phyloP scores from a whole-genome alignment of 2,797 vertebrate genomes.

The Lithobates sylvaticus region DNA sequence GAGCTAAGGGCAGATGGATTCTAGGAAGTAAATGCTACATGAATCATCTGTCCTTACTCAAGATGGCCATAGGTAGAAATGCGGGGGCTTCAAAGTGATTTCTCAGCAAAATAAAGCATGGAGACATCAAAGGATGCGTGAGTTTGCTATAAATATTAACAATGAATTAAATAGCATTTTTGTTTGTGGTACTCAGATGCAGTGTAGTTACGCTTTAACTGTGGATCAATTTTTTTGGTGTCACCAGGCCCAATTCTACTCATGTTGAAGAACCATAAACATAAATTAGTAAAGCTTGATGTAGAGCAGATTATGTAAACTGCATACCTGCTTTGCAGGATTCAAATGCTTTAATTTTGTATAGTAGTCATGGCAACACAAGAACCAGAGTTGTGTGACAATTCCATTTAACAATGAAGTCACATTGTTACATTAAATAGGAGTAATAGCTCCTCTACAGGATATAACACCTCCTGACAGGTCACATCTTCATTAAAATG shows the following conservation, averaged over 20 bases:
- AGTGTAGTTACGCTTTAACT: not conserved
- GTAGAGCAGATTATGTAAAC: slow-evolving; percentile 18
- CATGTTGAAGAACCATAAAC: not conserved
- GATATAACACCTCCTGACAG: slow-evolving; percentile 12
- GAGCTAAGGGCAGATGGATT: too few relatives aligned
- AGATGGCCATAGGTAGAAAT: too few relatives aligned
- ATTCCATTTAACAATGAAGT: slow-evolving; percentile 27
- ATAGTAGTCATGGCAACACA: slow-evolving; percentile 29
- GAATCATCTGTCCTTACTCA: too few relatives aligned
- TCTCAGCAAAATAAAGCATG: too few relatives aligned
- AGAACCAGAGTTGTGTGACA: slow-evolving; percentile 26
- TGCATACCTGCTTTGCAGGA: slow-evolving; percentile 6
- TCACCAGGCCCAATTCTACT: not conserved
- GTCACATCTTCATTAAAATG: slow-evolving; percentile 35
- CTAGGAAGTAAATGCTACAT: too few relatives aligned
- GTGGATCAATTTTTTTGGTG: not conserved
- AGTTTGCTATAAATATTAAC: too few relatives aligned
- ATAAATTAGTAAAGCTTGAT: slow-evolving; percentile 29
- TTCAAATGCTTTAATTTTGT: slow-evolving; percentile 27
- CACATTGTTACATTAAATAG: slow-evolving; percentile 50
- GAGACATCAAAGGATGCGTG: too few relatives aligned
- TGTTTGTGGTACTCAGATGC: too few relatives aligned
- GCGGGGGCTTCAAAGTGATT: too few relatives aligned
- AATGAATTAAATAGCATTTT: too few relatives aligned
- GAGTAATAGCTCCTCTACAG: slow-evolving; percentile 36